A percentile compares a stretch with the other conserved stretches of the same genome.
These are phyloP conservation scores for Diarsia mendica DNA, from an alignment of 2,888 invertebrate species.

Conservation along the genomic window DNA sequence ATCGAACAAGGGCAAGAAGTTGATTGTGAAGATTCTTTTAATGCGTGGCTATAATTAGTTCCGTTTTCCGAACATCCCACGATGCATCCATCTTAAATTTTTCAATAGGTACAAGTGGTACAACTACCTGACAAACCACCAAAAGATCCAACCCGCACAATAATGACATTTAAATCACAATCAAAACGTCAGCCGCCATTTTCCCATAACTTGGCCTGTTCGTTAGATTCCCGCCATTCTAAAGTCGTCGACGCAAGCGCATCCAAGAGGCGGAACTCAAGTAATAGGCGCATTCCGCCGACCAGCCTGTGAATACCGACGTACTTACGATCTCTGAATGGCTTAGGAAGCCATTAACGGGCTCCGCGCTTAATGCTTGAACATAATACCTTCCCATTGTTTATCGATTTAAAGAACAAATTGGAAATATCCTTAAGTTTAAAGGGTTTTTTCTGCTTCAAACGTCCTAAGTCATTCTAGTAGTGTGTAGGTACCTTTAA, in stretches of 20 bases:
- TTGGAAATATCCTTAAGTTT: slow-evolving; percentile 51
- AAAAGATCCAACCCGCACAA: not conserved
- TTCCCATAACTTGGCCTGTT: slow-evolving; percentile 67
- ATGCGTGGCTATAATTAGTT: not conserved
- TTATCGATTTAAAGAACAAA: slow-evolving; percentile 65
- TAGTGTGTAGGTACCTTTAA: slow-evolving; percentile 4
- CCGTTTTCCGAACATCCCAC: not conserved
- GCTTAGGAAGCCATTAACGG: slow-evolving; percentile 79
- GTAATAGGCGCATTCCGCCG: slow-evolving; percentile 84
- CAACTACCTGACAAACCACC: not conserved
- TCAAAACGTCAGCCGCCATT: slow-evolving; percentile 51
- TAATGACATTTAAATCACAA: slow-evolving; percentile 57
- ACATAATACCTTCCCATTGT: slow-evolving; percentile 69
- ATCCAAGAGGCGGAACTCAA: slow-evolving; percentile 85
- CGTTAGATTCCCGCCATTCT: slow-evolving; percentile 79
- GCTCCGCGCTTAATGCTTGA: slow-evolving; percentile 68
- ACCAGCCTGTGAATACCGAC: slow-evolving; percentile 80
- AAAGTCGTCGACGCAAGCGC: slow-evolving; percentile 73
- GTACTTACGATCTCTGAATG: slow-evolving; percentile 80
- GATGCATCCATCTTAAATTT: not conserved
- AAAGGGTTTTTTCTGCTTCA: slow-evolving; percentile 15
- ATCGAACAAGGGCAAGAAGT: no score
- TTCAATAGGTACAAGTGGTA: not conserved
- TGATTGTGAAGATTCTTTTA: no score
- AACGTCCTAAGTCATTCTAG: slow-evolving; percentile 10